Conservation (phyloP, 2,888 invertebrate species). For the Thera britannica region DNA sequence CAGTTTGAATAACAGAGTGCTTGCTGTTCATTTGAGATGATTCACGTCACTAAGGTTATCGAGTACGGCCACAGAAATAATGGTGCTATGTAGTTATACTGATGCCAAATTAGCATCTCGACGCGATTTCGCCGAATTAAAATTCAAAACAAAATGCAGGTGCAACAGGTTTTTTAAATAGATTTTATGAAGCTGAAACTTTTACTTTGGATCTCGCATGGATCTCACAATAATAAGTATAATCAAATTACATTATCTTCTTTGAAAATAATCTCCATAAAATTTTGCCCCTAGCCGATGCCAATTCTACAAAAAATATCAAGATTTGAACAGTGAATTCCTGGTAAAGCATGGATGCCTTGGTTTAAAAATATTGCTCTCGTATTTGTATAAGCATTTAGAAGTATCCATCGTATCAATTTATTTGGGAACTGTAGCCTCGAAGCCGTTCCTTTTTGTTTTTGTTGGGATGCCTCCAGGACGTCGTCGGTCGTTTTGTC, state of each 20-base stretch:
- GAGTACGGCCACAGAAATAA: too few species aligned
- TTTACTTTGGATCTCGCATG: too few species aligned
- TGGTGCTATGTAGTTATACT: too few species aligned
- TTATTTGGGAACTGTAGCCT: constrained; percentile 36
- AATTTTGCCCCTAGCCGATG: too few species aligned
- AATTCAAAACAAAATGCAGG: too few species aligned
- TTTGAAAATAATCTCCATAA: not conserved
- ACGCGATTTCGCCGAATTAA: too few species aligned
- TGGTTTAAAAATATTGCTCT: not conserved
- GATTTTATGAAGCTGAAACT: too few species aligned
- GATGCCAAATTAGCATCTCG: too few species aligned
- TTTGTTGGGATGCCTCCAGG: constrained; percentile 51
- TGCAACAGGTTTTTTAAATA: too few species aligned
- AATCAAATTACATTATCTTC: too few species aligned
- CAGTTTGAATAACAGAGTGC: constrained; percentile 40
- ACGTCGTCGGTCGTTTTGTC: constrained; percentile 56
- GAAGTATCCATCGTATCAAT: constrained; percentile 14
- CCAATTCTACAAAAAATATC: too few species aligned
- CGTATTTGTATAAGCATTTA: constrained; percentile 6
- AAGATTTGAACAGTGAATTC: not conserved
- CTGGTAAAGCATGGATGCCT: not conserved
- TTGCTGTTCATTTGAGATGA: not conserved
- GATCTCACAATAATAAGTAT: too few species aligned
- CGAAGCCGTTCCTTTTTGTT: constrained; percentile 46
- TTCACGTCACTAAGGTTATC: not conserved